These are phyloP conservation scores for Trissoscelio sp. DNA, from an alignment of 2,888 invertebrate genomes.

Conservation along the genomic window DNA sequence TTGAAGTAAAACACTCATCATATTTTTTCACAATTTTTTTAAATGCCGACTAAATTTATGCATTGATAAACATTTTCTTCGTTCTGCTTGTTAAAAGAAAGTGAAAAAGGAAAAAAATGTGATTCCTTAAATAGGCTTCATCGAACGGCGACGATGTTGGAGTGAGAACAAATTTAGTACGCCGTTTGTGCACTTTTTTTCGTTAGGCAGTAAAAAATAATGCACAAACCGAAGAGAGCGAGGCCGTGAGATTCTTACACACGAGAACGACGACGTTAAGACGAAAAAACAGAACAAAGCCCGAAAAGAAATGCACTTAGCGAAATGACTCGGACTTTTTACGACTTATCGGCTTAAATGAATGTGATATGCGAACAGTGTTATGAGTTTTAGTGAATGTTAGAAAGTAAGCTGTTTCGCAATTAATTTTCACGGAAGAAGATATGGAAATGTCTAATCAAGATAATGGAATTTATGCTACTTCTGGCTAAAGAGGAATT, in stretches of 20 bases:
- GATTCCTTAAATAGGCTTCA: constrained; percentile 55
- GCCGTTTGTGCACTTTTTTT: constrained; percentile 56
- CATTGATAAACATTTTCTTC: constrained; percentile 13
- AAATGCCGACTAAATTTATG: constrained; percentile 35
- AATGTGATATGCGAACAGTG: constrained; percentile 51
- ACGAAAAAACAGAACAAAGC: constrained; percentile 50
- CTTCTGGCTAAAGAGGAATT: no score
- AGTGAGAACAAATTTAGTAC: constrained; percentile 60
- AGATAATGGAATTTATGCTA: no score
- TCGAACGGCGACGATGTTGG: constrained; percentile 38
- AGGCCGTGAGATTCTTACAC: constrained; percentile 56
- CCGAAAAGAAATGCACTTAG: constrained; percentile 66
- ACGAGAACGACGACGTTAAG: constrained; percentile 41
- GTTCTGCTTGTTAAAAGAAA: constrained; percentile 44
- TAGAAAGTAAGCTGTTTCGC: constrained; percentile 7
- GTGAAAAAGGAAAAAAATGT: constrained; percentile 28
- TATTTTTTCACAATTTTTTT: no score
- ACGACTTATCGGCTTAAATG: constrained; percentile 57
- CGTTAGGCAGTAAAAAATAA: constrained; percentile 63
- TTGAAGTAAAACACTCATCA: no score
- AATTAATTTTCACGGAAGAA: constrained; percentile 5
- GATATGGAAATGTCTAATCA: neutral
- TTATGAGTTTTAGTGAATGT: constrained; percentile 34
- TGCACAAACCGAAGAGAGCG: constrained; percentile 50
- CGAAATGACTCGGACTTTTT: constrained; percentile 64